Evolutionary conservation across 2,113 vertebrate genomes (phyloP).

Genomic region (Fukomys damarensis): DNA sequence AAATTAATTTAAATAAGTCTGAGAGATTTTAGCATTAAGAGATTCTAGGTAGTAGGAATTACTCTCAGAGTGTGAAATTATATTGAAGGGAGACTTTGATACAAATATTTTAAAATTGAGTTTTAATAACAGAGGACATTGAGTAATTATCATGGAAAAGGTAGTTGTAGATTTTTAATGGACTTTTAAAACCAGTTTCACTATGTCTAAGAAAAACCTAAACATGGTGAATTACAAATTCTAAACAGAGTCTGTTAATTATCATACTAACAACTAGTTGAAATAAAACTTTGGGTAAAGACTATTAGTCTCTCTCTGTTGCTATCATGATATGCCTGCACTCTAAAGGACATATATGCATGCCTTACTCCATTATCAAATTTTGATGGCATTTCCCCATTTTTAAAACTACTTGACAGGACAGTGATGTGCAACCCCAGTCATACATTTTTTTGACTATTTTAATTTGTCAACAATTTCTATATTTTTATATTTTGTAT

Average conservation of each 20-base stretch:
- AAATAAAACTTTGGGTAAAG: background rate
- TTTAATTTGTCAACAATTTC: background rate
- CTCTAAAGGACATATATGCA: background rate
- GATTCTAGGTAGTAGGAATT: slow-evolving; percentile 43
- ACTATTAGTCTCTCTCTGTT: background rate
- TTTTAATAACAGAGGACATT: slow-evolving; percentile 37
- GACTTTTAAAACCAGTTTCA: background rate
- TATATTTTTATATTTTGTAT: background rate
- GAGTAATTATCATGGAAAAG: slow-evolving; percentile 32
- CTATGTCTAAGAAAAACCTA: background rate
- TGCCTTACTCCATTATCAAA: background rate
- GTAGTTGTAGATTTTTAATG: background rate
- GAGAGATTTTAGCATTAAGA: slow-evolving; percentile 53
- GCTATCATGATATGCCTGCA: background rate
- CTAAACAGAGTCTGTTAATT: slow-evolving; percentile 25
- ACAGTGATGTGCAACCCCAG: background rate
- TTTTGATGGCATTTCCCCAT: background rate
- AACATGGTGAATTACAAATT: background rate
- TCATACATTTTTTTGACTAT: background rate
- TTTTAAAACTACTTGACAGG: background rate
- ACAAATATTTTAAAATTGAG: slow-evolving; percentile 23
- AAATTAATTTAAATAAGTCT: slow-evolving; percentile 64
- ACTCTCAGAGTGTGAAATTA: slow-evolving; percentile 12
- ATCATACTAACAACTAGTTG: background rate
- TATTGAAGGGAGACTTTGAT: slow-evolving; percentile 1